A percentile compares a stretch with the other conserved stretches of the same genome.
Conservation (phyloP, 2,797 vertebrate species). For the Bradypodion ventrale region DNA sequence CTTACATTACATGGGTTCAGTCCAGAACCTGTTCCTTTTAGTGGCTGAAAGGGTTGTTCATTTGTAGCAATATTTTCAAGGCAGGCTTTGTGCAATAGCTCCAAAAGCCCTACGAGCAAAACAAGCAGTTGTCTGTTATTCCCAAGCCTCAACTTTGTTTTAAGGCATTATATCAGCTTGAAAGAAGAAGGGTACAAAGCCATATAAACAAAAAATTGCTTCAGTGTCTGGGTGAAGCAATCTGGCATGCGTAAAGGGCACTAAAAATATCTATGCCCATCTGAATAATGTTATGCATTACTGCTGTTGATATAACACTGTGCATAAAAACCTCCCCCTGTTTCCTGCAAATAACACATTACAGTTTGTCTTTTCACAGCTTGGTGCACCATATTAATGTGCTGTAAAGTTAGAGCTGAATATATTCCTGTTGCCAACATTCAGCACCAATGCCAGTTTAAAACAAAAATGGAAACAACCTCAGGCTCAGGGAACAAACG, state of each 20-base stretch:
- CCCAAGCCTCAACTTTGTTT: not conserved
- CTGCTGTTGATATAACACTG: slow-evolving; percentile 25
- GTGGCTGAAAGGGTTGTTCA: not conserved
- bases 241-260: not conserved
- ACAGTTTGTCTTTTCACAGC: slow-evolving; percentile 15
- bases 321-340: slow-evolving; percentile 11
- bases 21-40: not conserved
- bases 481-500: not conserved
- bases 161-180: slow-evolving; percentile 18
- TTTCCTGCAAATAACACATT: slow-evolving; percentile 15
- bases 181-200: slow-evolving; percentile 18
- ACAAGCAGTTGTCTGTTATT: not conserved
- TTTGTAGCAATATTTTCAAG: slow-evolving; percentile 24
- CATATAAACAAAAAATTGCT: not conserved
- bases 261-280: slow-evolving; percentile 18
- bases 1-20: not conserved
- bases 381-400: not conserved
- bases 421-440: not conserved
- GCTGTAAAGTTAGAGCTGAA: not conserved
- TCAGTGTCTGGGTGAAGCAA: not conserved
- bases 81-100: slow-evolving; percentile 7
- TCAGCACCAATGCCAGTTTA: not conserved
- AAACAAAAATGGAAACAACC: not conserved
- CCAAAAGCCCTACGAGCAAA: not conserved
- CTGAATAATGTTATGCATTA: not conserved